Evolutionary conservation across 92 coral and sea anemone species (phyloP).

Genomic region (Phenganax stokvisi): DNA sequence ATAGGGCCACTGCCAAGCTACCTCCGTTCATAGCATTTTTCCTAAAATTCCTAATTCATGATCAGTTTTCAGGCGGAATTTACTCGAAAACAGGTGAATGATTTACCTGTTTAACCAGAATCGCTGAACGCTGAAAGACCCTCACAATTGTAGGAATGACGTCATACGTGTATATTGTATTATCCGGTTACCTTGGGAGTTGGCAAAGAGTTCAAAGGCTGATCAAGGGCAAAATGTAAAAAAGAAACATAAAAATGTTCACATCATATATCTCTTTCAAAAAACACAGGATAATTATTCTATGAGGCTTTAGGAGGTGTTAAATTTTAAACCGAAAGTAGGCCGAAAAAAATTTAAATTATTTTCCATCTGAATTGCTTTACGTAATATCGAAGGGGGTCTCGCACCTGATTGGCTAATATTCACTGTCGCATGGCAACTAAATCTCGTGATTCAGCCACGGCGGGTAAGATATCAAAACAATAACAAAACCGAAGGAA

Average conservation of each 20-base stretch:
- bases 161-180: constrained; percentile 15
- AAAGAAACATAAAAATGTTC: neutral
- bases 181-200: constrained; percentile 28
- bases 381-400: constrained; percentile 46
- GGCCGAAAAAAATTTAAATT: neutral
- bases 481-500: constrained; percentile 89
- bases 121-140: constrained; percentile 6
- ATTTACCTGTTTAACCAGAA: neutral
- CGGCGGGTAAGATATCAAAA: constrained; percentile 70
- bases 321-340: constrained; percentile 6
- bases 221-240: constrained; percentile 10
- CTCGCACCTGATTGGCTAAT: constrained; percentile 71
- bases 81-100: constrained; percentile 8
- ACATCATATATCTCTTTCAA: neutral
- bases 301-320: neutral
- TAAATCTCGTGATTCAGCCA: constrained; percentile 91
- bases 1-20: constrained; percentile 10
- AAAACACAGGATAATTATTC: neutral
- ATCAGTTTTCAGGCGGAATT: neutral
- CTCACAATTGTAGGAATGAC: constrained; percentile 10
- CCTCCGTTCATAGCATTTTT: neutral
- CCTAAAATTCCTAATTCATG: no score
- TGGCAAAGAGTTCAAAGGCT: constrained; percentile 21
- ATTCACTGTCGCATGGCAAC: constrained; percentile 57
- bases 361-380: neutral